phyloP scores from a whole-genome alignment of 2,888 invertebrate genomes.

The Lutraria lutraria region DNA sequence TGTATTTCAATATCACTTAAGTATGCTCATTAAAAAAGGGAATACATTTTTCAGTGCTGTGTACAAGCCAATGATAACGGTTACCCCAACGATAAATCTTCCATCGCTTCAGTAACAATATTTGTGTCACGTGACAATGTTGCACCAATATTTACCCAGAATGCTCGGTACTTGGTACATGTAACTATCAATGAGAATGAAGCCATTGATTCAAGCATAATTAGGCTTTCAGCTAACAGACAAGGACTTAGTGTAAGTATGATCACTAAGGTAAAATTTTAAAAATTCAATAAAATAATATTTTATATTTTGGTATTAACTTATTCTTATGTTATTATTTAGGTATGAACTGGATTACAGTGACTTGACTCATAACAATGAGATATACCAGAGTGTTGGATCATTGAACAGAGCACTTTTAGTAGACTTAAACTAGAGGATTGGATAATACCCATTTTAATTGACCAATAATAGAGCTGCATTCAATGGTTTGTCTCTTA shows the following conservation, averaged over 20 bases:
- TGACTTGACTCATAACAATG: too few species aligned
- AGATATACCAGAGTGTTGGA: too few species aligned
- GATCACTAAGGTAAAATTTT: too few species aligned
- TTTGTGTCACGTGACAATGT: constrained; percentile 71
- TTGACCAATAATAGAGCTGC: too few species aligned
- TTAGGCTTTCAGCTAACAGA: constrained; percentile 73
- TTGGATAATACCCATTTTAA: too few species aligned
- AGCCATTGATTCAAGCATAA: constrained; percentile 69
- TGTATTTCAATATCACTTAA: constrained; percentile 2
- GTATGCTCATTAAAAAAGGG: background rate
- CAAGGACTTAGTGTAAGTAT: constrained; percentile 68
- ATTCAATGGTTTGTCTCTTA: too few species aligned
- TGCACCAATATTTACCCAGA: constrained; percentile 74
- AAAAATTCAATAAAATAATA: background rate
- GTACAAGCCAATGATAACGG: constrained; percentile 79
- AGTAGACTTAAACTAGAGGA: too few species aligned
- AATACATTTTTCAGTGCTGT: constrained; percentile 69
- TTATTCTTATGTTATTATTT: too few species aligned
- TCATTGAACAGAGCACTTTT: too few species aligned
- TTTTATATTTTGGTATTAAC: too few species aligned
- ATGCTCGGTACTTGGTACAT: constrained; percentile 74
- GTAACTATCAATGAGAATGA: constrained; percentile 79
- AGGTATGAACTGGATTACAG: too few species aligned
- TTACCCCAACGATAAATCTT: constrained; percentile 73
- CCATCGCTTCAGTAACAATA: constrained; percentile 74